Evolutionary conservation across 2,113 vertebrate genomes (phyloP).

Genomic region (Atractosteus spatula): DNA sequence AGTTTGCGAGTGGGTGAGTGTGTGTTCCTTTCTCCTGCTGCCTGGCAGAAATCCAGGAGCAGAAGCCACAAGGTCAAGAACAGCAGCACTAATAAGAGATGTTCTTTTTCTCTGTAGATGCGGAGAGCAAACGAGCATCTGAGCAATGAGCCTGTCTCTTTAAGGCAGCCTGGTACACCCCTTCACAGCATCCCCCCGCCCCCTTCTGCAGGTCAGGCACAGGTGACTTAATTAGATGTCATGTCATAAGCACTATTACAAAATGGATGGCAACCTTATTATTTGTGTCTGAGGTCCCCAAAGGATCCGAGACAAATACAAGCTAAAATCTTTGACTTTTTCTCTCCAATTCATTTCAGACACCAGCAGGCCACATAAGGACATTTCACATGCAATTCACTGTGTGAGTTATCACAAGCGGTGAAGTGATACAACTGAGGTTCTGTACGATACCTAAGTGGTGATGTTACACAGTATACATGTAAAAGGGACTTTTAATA

Average conservation of each 20-base stretch:
- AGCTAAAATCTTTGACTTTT: too few species aligned
- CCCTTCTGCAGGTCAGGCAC: not conserved
- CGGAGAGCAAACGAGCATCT: not conserved
- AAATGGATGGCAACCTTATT: not conserved
- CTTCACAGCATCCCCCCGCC: not conserved
- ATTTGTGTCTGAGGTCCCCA: not conserved
- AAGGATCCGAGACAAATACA: not conserved
- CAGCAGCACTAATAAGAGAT: slow-evolving; percentile 6
- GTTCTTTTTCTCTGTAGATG: not conserved
- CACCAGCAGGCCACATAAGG: too few species aligned
- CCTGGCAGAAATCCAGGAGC: slow-evolving; percentile 8
- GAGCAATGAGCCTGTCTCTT: not conserved
- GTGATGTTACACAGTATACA: too few species aligned
- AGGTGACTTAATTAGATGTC: not conserved
- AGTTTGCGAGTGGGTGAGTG: not conserved
- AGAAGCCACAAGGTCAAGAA: not conserved
- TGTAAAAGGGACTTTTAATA: too few species aligned
- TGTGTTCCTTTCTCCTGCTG: not conserved
- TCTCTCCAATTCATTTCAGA: too few species aligned
- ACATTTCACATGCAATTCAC: too few species aligned
- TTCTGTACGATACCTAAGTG: too few species aligned
- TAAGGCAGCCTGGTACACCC: not conserved
- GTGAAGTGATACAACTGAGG: too few species aligned
- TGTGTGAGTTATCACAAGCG: too few species aligned
- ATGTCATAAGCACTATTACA: not conserved